A percentile compares a stretch with the other conserved stretches of the same genome.
phyloP scores from a whole-genome alignment of 2,888 invertebrate genomes.

The Dusona sp. region DNA sequence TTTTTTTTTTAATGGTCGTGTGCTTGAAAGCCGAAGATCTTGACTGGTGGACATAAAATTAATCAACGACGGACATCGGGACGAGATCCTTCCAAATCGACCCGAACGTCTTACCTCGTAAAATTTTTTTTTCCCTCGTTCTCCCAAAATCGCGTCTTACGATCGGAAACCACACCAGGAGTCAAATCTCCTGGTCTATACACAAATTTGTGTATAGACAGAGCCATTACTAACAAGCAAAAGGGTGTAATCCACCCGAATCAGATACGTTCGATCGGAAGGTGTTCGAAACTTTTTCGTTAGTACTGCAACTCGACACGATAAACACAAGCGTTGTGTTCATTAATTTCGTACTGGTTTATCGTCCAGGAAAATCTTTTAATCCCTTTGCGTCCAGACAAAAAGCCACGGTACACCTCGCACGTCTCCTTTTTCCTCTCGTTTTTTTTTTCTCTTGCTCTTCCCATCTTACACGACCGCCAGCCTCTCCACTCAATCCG shows the following conservation, averaged over 20 bases:
- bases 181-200: constrained; percentile 30
- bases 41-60: constrained; percentile 47
- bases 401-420: background rate
- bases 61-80: constrained; percentile 33
- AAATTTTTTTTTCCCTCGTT: background rate
- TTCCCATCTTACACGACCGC: constrained; percentile 13
- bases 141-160: constrained; percentile 34
- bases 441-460: background rate
- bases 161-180: constrained; percentile 55
- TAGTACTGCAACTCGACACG: background rate
- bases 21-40: background rate
- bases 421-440: constrained; percentile 32
- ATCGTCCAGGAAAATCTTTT: constrained; percentile 77
- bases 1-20: background rate
- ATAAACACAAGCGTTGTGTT: constrained; percentile 55
- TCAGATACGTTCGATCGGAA: background rate
- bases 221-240: background rate
- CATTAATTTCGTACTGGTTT: constrained; percentile 76
- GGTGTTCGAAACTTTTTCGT: constrained; percentile 12
- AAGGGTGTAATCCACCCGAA: constrained; percentile 11
- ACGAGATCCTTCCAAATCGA: constrained; percentile 5
- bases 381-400: constrained; percentile 71
- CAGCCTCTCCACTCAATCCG: constrained; percentile 65
- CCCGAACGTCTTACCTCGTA: constrained; percentile 20
- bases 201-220: background rate